Percentiles rank a stretch among this genome's conserved stretches.
phyloP scores from a whole-genome alignment of 2,113 vertebrate genomes.

The Craseonycteris thonglongyai region DNA sequence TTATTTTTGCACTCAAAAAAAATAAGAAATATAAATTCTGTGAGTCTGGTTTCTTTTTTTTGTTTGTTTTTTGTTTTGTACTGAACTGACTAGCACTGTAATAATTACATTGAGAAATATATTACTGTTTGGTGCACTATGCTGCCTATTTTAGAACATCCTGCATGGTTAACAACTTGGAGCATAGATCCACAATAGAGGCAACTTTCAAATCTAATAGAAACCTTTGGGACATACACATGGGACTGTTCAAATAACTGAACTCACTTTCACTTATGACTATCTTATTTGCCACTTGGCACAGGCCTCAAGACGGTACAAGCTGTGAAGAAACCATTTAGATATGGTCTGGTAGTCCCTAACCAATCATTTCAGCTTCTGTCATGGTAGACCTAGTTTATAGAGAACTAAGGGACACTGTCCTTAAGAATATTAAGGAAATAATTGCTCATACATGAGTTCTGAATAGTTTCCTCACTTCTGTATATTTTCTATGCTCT shows the following conservation, averaged over 20 bases:
- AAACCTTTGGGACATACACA: neutral
- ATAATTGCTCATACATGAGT: neutral
- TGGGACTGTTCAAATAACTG: constrained; percentile 35
- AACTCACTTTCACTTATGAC: neutral
- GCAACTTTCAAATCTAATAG: constrained; percentile 25
- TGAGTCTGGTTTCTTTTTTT: neutral
- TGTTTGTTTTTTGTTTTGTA: too few relatives aligned
- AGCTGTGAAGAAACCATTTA: constrained; percentile 1
- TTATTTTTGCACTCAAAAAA: neutral
- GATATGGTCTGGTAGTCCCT: constrained; percentile 4
- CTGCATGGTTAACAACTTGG: neutral
- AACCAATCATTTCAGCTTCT: constrained; percentile 19
- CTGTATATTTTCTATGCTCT: neutral
- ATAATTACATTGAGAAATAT: neutral
- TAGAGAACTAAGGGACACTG: neutral
- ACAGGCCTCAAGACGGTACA: neutral
- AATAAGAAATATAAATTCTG: neutral
- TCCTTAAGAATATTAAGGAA: constrained; percentile 22
- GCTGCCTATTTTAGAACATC: neutral
- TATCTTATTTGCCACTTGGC: constrained; percentile 35
- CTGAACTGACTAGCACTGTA: neutral
- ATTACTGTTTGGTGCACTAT: neutral
- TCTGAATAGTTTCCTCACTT: neutral
- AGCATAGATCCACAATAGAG: constrained; percentile 7
- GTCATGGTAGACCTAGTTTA: constrained; percentile 16